Evolutionary conservation across 2,888 invertebrate species (phyloP), one percentile per base, ranked within the genome.

Genomic region (Apodemia hepburni): DNA sequence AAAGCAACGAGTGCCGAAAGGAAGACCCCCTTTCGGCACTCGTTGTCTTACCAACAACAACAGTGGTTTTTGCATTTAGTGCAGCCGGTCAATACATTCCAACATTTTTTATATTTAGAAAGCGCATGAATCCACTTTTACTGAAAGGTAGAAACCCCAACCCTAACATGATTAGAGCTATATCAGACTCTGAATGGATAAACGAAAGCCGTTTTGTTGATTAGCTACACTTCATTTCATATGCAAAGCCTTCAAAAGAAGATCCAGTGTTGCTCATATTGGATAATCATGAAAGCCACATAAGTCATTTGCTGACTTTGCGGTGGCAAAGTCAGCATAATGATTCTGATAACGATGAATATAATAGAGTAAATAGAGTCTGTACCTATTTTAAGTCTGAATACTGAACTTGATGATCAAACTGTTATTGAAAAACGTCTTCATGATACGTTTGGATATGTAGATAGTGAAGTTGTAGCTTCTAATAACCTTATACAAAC

Each of bases 61-160:
- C 79, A 65, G 74, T 71, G 75, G 71, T 77, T 63, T 79, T 76
- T 68, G 73, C 72, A 64, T 71, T 80, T 60, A 82, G 73, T 75
- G 80, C 81, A 29, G 61, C 73, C 45, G 79, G 78, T 12, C 61
- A 61, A 12, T 80, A 74, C 64, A 62, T 82, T 62, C 77, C 79
- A 54, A 80, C 78, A 47, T 72, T 80, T 71, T 77, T 80, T 65
- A 78, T 82, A 22, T 81, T 75, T 67, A 49, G 49, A 60, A 75
- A 77, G 61, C 67, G 73, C 18, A 69, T 69, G 66, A 70, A 68
- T 67, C 49, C 63, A 51, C 68, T 59, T 8, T 65, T 72, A 62
- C 69, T 78, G 29, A 62, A 73, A 72, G 71, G 64, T 59, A 62
- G 67, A n/a, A n/a, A n/a, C n/a, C n/a, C n/a, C 66, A 69, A 62